Percentiles rank a stretch among this genome's conserved stretches.
Evolutionary conservation across 2,113 vertebrate species (phyloP).

Genomic region (Oncorhynchus clarkii): DNA sequence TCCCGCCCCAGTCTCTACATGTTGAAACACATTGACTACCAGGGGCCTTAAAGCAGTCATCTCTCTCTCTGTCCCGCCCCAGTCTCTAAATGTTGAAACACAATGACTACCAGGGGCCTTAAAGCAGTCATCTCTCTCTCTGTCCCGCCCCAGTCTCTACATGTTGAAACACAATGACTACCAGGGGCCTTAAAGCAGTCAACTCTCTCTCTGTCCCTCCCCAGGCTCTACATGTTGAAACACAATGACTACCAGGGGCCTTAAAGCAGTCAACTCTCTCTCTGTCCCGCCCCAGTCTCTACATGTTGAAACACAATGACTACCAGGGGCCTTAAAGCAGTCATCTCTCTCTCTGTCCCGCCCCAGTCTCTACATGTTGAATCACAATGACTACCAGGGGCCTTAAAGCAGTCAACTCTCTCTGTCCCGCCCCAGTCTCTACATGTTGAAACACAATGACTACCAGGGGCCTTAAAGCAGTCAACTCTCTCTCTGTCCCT

Average conservation of each 20-base stretch:
- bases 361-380: no score
- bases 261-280: conserved; percentile 77
- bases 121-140: conserved; percentile 74
- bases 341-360: conserved; percentile 36
- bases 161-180: conserved; percentile 66
- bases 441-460: conserved; percentile 82
- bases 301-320: conserved; percentile 65
- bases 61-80: no score
- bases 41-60: conserved; percentile 83
- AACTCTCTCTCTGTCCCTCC: neutral
- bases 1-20: no score
- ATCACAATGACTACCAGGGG: conserved; percentile 73
- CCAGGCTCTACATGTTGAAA: no score
- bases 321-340: conserved; percentile 80
- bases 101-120: conserved; percentile 79
- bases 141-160: no score
- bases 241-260: conserved; percentile 76
- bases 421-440: conserved; percentile 74
- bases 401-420: conserved; percentile 80
- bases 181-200: conserved; percentile 82
- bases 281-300: no score
- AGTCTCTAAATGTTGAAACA: no score
- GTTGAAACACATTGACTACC: conserved; percentile 67
- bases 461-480: conserved; percentile 80
- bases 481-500: conserved; percentile 38